Base-by-base conservation (phyloP, 2,113 vertebrate species). In the Boleophthalmus pectinirostris region DNA sequence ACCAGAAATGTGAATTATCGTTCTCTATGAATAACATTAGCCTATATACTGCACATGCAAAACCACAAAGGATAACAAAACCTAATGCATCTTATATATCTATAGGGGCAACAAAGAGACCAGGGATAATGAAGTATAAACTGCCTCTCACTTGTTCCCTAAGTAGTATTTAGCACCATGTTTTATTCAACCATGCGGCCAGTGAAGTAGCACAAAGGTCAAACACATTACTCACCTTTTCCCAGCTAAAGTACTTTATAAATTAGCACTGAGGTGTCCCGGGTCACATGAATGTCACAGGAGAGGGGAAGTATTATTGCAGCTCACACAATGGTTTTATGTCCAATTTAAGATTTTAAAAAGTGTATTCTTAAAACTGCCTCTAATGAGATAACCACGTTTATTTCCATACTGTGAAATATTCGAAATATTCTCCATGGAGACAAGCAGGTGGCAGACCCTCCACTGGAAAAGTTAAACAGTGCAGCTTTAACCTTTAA, bases 1-100 rank as follows among this genome's bases (percentile, higher is more conserved):
- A 6, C 14, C 29, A 64, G 63, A 73, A 70, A 73, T 68, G 58
- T 38, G 3, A 11, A 58, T 69, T 58, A 33, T 65, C 69, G 14
- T 67, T 67, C 23, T 25, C 33, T 21, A 10, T 45, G 68, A 74
- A 82, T 51, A 70, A 74, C 9, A 70, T 60, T 45, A 66, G 35
- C 67, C 45, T 24, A 46, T 15, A 72, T 24, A 47, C 58, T 54
- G 29, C 25, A 51, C 47, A 51, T 16, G n/a, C 13, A 38, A 77
- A 66, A 77, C 38, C 53, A 29, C 70, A 49, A 25, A 77, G 65
- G 64, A 61, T 46, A 10, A 61, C 23, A 25, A 46, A 63, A 35
- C 53, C 29, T 21, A 61, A 57, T 25, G 68, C 25, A 18, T 29
- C 14, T 33, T 18, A 16, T 25, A 8, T 21, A 72, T 54, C 46